Evolutionary conservation across 2,888 invertebrate species (phyloP).

Genomic region (Arctia plantaginis): DNA sequence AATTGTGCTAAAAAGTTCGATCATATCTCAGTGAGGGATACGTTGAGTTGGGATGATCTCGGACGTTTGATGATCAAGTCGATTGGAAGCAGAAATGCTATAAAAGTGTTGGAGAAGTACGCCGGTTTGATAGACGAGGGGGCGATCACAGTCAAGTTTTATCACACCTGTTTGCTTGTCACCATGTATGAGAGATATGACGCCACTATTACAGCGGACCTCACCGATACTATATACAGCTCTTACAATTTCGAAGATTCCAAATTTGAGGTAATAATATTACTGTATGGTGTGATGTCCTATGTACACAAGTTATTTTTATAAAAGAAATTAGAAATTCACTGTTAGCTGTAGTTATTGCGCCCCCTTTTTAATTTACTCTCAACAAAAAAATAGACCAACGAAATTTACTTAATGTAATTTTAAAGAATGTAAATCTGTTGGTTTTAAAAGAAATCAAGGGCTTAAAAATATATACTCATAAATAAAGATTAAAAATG

Average conservation of each 20-base stretch:
- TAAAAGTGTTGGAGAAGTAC: constrained; percentile 86
- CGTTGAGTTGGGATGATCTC: constrained; percentile 87
- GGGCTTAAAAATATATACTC: too few species aligned
- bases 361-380: too few species aligned
- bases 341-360: not conserved
- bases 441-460: too few species aligned
- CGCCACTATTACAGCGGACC: constrained; percentile 62
- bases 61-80: constrained; percentile 87
- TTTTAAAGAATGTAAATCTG: too few species aligned
- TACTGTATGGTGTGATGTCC: not conserved
- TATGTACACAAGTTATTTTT: not conserved
- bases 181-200: constrained; percentile 79
- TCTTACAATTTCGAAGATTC: constrained; percentile 75
- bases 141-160: constrained; percentile 88
- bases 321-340: not conserved
- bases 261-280: constrained; percentile 69
- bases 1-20: constrained; percentile 86
- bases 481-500: too few species aligned
- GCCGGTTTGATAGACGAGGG: constrained; percentile 84
- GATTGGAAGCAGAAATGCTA: constrained; percentile 86
- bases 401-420: too few species aligned
- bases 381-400: too few species aligned
- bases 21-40: constrained; percentile 77
- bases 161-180: constrained; percentile 85
- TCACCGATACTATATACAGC: constrained; percentile 76